phyloP scores from a whole-genome alignment of 2,113 vertebrate species.

The Charina bottae region DNA sequence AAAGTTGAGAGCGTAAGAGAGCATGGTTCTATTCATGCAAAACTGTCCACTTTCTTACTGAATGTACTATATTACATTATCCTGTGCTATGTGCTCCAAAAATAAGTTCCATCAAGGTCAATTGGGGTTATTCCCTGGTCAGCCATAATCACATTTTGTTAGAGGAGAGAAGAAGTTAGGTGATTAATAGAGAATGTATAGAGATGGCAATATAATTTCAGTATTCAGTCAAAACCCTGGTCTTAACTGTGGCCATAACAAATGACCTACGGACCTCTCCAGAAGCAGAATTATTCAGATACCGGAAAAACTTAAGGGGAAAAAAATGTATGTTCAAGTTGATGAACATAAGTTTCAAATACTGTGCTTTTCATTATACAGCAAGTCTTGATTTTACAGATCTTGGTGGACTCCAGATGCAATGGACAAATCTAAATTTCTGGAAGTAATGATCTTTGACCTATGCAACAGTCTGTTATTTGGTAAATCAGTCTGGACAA shows the following conservation, averaged over 20 bases:
- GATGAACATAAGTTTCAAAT: neutral
- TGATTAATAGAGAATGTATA: neutral
- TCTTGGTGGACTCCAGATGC: neutral
- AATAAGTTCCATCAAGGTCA: too few relatives aligned
- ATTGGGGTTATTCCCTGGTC: too few relatives aligned
- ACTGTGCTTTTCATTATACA: neutral
- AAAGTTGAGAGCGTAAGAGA: neutral
- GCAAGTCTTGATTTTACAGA: neutral
- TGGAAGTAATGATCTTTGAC: too few relatives aligned
- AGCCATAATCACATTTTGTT: neutral
- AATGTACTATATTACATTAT: neutral
- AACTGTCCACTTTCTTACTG: neutral
- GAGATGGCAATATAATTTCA: neutral
- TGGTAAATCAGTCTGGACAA: too few relatives aligned
- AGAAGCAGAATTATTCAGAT: neutral
- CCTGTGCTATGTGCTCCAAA: too few relatives aligned
- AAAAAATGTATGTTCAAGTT: neutral
- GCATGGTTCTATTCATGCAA: neutral
- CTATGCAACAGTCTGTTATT: too few relatives aligned
- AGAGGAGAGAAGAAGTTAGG: neutral
- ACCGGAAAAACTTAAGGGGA: neutral
- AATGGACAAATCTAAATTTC: too few relatives aligned
- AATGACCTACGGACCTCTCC: neutral
- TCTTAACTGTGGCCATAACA: neutral
- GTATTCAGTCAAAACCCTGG: neutral